A percentile compares a stretch with the other conserved stretches of the same genome.
phyloP scores from a whole-genome alignment of 2,797 vertebrate species.

The Hipposideros larvatus region DNA sequence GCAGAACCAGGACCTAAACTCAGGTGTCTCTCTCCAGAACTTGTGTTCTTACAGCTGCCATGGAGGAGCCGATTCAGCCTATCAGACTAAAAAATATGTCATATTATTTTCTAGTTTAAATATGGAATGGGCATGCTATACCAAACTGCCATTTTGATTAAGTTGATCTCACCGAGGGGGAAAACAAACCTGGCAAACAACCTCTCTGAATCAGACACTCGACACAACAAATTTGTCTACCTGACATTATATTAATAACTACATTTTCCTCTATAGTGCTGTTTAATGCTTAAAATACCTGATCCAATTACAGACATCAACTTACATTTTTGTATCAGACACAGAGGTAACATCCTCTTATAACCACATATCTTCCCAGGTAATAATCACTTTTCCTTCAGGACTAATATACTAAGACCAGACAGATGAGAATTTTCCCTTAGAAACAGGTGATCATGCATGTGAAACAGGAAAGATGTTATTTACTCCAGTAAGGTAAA shows the following conservation, averaged over 20 bases:
- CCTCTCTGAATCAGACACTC: neutral
- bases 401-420: neutral
- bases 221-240: neutral
- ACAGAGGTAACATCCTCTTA: neutral
- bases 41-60: neutral
- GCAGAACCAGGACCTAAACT: neutral
- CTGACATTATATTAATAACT: constrained; percentile 20
- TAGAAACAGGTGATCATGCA: neutral
- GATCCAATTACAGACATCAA: neutral
- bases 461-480: neutral
- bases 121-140: neutral
- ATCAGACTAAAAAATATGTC: neutral
- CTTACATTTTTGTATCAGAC: neutral
- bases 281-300: constrained; percentile 30
- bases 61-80: neutral
- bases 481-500: neutral
- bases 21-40: neutral
- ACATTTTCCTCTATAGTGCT: neutral
- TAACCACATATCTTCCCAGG: neutral
- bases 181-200: neutral
- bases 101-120: neutral
- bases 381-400: neutral
- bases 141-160: neutral
- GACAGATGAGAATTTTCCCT: neutral
- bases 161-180: neutral